phyloP scores from a whole-genome alignment of 2,113 vertebrate genomes.

The Spea multiplicata region DNA sequence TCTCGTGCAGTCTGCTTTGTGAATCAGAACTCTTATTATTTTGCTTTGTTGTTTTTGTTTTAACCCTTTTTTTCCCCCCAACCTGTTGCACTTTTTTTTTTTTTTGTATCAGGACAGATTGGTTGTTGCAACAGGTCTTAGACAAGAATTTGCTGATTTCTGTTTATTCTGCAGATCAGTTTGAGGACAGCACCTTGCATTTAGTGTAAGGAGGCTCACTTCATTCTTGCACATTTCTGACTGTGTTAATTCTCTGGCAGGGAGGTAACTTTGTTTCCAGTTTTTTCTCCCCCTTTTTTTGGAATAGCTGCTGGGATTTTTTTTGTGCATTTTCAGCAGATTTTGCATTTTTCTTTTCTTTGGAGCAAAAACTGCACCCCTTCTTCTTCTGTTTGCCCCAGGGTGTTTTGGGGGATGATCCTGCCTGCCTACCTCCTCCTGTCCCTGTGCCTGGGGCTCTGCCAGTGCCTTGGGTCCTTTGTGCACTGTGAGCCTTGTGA shows the following conservation, averaged over 20 bases:
- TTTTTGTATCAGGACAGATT: neutral
- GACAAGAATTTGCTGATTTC: neutral
- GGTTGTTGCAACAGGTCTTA: conserved; percentile 19
- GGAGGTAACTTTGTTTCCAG: neutral
- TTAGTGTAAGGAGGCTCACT: conserved; percentile 15
- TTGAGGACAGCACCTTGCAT: conserved; percentile 29
- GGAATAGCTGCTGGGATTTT: neutral
- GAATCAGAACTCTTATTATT: conserved; percentile 1
- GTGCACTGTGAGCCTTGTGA: conserved; percentile 97
- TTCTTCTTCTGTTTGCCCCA: conserved; percentile 22
- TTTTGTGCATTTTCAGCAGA: conserved; percentile 35
- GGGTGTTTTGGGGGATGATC: conserved; percentile 64
- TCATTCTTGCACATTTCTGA: conserved; percentile 2
- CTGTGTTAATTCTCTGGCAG: neutral
- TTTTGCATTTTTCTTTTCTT: neutral
- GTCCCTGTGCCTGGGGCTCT: conserved; percentile 75
- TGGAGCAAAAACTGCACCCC: conserved; percentile 47
- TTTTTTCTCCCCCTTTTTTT: neutral
- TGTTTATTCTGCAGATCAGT: neutral
- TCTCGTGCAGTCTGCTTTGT: conserved; percentile 9
- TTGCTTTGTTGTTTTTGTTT: neutral
- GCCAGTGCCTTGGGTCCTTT: conserved; percentile 82
- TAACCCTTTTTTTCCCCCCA: neutral
- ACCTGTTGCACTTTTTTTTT: conserved; percentile 39
- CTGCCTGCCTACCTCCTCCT: conserved; percentile 75